Evolutionary conservation across 2,113 vertebrate genomes (phyloP).

Genomic region (Thinocorus orbignyianus): DNA sequence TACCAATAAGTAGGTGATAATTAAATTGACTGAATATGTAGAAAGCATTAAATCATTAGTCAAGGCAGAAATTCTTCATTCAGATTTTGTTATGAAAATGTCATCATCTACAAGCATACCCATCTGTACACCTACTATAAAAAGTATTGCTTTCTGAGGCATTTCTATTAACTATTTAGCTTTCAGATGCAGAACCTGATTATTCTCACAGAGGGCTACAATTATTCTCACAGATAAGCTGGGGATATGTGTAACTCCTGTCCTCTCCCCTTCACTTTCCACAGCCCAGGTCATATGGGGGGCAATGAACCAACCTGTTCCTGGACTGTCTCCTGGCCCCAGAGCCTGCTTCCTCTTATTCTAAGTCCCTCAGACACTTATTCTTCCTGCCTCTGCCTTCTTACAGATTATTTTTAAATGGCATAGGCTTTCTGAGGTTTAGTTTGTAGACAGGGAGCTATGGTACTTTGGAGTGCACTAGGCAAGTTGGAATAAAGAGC

Average conservation of each 20-base stretch:
- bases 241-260: neutral
- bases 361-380: neutral
- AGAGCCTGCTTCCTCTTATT: neutral
- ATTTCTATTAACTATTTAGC: neutral
- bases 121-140: constrained; percentile 12
- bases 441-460: neutral
- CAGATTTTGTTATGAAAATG: constrained; percentile 16
- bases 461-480: neutral
- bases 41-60: constrained; percentile 34
- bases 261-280: neutral
- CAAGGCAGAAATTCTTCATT: constrained; percentile 25
- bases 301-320: neutral
- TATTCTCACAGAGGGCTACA: neutral
- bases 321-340: neutral
- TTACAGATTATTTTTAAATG: neutral
- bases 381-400: neutral
- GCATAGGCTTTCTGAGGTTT: neutral
- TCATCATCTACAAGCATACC: neutral
- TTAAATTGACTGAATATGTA: constrained; percentile 7
- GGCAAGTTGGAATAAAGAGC: neutral
- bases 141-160: neutral
- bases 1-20: constrained; percentile 28
- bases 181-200: neutral
- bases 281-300: neutral
- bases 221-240: neutral